Evolutionary conservation across 1,140 invertebrate genomes (phyloP).

Genomic region (Pinna nobilis): DNA sequence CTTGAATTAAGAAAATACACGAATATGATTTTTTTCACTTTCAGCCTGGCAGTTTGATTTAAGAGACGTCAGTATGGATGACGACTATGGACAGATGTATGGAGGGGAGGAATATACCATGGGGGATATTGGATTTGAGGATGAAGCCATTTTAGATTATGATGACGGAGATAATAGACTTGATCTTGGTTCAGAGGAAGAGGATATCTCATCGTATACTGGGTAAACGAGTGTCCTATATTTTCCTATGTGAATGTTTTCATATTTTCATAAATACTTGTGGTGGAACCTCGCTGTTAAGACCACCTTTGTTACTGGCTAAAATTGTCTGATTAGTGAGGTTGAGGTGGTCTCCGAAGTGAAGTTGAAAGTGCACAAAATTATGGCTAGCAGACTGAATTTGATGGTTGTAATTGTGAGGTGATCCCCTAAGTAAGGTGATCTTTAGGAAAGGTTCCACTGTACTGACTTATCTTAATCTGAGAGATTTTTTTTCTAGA

Average conservation of each 20-base stretch:
- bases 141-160: constrained; percentile 57
- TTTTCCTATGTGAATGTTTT: neutral
- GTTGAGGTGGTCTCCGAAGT: too few species aligned
- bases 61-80: constrained; percentile 50
- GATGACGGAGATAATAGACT: constrained; percentile 49
- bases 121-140: constrained; percentile 47
- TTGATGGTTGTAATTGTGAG: too few species aligned
- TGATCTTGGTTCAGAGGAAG: constrained; percentile 48
- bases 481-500: too few species aligned
- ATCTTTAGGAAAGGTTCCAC: too few species aligned
- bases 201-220: constrained; percentile 30
- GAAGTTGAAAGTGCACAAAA: too few species aligned
- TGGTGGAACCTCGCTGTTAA: too few species aligned
- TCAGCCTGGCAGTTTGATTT: constrained; percentile 23
- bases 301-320: too few species aligned
- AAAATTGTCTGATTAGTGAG: too few species aligned
- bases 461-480: too few species aligned
- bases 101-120: constrained; percentile 41
- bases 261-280: neutral
- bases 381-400: too few species aligned
- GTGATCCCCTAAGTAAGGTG: too few species aligned
- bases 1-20: too few species aligned
- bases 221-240: neutral
- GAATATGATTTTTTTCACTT: constrained; percentile 23
- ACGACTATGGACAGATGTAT: constrained; percentile 49